phyloP scores from a whole-genome alignment of 2,797 vertebrate species.

The Poeciliopsis infans region DNA sequence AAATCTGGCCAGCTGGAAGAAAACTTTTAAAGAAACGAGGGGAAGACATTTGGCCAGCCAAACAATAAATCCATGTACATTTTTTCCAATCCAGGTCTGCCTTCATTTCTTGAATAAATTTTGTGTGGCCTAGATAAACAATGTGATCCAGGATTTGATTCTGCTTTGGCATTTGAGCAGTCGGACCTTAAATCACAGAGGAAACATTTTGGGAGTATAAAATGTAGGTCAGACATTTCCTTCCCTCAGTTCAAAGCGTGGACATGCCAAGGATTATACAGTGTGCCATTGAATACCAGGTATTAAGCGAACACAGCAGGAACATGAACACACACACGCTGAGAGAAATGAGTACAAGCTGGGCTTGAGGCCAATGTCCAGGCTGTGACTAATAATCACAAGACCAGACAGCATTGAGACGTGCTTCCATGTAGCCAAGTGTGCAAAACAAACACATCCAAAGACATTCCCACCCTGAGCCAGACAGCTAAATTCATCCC shows the following conservation, averaged over 20 bases:
- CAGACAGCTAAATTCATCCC: slow-evolving; percentile 40
- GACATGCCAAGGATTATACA: slow-evolving; percentile 29
- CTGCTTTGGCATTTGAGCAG: background rate
- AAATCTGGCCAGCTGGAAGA: background rate
- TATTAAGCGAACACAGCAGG: slow-evolving; percentile 40
- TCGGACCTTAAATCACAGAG: background rate
- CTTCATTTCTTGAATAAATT: background rate
- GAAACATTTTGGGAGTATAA: background rate
- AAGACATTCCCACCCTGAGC: slow-evolving; percentile 19
- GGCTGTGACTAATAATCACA: slow-evolving; percentile 54
- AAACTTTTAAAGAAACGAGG: background rate
- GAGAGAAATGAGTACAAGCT: slow-evolving; percentile 5
- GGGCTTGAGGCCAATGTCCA: slow-evolving; percentile 30
- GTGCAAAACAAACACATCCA: slow-evolving; percentile 32
- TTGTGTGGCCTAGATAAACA: background rate
- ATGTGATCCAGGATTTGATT: background rate
- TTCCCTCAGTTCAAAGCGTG: slow-evolving; percentile 8
- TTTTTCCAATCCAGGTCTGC: background rate
- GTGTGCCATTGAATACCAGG: slow-evolving; percentile 30
- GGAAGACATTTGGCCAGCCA: background rate
- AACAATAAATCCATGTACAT: background rate
- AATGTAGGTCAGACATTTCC: slow-evolving; percentile 24
- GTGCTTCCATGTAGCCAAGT: slow-evolving; percentile 7
- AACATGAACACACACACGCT: background rate
- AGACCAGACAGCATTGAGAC: slow-evolving; percentile 42